Evolutionary conservation across 64 coral and sea anemone species (phyloP), one percentile per base, ranked within the genome.

Genomic region (Cladopsammia gracilis): DNA sequence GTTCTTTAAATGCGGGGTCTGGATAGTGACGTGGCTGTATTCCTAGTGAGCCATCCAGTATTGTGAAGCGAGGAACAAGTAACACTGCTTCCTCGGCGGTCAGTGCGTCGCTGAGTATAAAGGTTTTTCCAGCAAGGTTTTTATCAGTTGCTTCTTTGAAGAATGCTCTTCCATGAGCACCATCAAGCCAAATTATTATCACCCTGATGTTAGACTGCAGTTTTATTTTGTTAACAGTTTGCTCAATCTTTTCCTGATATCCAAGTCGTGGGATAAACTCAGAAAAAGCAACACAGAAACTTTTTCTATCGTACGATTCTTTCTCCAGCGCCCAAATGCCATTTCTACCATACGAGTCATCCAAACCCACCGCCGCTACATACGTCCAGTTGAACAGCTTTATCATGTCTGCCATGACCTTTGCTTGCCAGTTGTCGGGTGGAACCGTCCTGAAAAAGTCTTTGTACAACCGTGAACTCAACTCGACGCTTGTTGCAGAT

Each of bases 391-490:
- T 78, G 20, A 91, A 91, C 18, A 25, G 79, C 2, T 65, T 53
- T 18, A 96, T 90, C 10, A 96, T 20, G 71, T 96, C 95, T 4
- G 70, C 86, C 92, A 96, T 96, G 20, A 92, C 92, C 14, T 58
- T 42, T 18, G 91, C 89, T 48, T 96, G 95, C 64, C 85, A 23
- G 51, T 91, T 87, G 44, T 96, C 95, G 10, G 95, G 87, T 52
- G 95, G 95, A 9, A 96, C 88, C 43, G 91, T 96, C 42, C 95
- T 87, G 49, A 96, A 96, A 25, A 96, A 96, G 3, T 92, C 56
- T 22, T 67, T 73, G 77, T 96, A 94, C 4, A 73, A 51, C 25
- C 22, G 51, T 56, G 61, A 44, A 45, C 66, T 90, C 42, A 90
- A 77, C 58, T 90, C 75, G 48, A 68, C 75, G 48, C 88, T 90